Evolutionary conservation across 2,113 vertebrate species (phyloP).

Genomic region (Lampris megalopsis): DNA sequence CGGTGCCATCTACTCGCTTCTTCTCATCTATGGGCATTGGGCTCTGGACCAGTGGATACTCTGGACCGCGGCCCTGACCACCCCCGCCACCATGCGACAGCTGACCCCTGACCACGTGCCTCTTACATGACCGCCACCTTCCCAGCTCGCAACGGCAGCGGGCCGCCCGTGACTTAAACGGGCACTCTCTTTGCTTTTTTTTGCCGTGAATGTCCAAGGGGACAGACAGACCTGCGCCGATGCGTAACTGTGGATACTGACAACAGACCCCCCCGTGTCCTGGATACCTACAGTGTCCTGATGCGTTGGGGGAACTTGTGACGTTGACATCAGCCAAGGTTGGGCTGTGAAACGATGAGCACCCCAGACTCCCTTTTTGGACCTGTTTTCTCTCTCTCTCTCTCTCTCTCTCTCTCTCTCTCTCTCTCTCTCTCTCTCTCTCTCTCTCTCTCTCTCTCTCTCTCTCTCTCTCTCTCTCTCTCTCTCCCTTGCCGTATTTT

Average conservation of each 20-base stretch:
- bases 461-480: conserved; percentile 23
- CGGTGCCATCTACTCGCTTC: conserved; percentile 25
- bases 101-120: conserved; percentile 10
- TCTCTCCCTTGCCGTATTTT: neutral
- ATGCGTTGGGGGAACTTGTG: conserved; percentile 26
- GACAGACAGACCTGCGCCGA: conserved; percentile 21
- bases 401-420: conserved; percentile 19
- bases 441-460: conserved; percentile 9
- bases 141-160: conserved; percentile 60
- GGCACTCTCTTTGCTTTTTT: neutral
- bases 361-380: conserved; percentile 31
- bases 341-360: conserved; percentile 17
- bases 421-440: conserved; percentile 9
- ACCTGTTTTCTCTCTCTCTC: neutral
- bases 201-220: too few species aligned
- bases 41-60: conserved; percentile 49
- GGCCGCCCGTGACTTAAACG: conserved; percentile 38
- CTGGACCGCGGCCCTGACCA: conserved; percentile 36
- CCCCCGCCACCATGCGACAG: neutral
- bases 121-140: conserved; percentile 28
- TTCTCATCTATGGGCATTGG: conserved; percentile 68
- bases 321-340: conserved; percentile 42
- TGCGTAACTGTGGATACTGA: conserved; percentile 16
- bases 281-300: conserved; percentile 22
- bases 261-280: conserved; percentile 31